Base-by-base conservation (phyloP, 2,888 invertebrate genomes). In the Xiphydria camelus region DNA sequence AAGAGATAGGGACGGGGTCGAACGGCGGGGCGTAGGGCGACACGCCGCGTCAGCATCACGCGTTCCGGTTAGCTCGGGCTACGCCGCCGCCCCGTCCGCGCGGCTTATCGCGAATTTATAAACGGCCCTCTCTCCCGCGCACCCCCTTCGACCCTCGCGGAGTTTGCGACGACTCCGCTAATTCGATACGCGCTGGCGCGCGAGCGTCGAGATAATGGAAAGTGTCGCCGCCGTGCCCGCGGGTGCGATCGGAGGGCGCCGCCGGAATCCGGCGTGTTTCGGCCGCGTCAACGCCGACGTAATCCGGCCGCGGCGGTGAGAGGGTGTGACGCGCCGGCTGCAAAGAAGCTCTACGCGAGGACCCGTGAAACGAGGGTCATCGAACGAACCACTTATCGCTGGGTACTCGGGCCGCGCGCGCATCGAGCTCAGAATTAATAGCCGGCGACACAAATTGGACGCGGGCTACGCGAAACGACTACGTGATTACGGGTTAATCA, bases 401-500 rank as follows among this genome's bases (percentile, higher is more conserved):
- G n/a, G n/a, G n/a, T n/a, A n/a, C n/a, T n/a, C n/a, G n/a, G n/a
- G n/a, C n/a, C n/a, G n/a, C n/a, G n/a, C n/a, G n/a, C n/a, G n/a
- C n/a, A n/a, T n/a, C n/a, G n/a, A n/a, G n/a, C n/a, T n/a, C n/a
- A 31, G 59, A 64, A 67, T 65, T 65, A 67, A 65, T 68, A 62
- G 67, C 64, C 64, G 57, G 62, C 65, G 71, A 66, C 67, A 64
- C 64, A 72, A 71, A 73, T 72, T 71, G 68, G 61, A 68, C 61
- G 63, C 59, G 62, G 66, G 61, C 60, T 51, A 56, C 61, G 60
- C 60, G 59, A 59, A 70, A 68, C 66, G 66, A 70, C 68, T 72
- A 73, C 69, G 73, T 73, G 72, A 74, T 74, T 74, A 72, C 63
- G 70, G 66, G 73, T 73, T 74, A 74, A 74, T 74, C 72, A 74